These are phyloP conservation scores for Brienomyrus brachyistius DNA, from an alignment of 2,113 vertebrate species.

Conservation along the genomic window DNA sequence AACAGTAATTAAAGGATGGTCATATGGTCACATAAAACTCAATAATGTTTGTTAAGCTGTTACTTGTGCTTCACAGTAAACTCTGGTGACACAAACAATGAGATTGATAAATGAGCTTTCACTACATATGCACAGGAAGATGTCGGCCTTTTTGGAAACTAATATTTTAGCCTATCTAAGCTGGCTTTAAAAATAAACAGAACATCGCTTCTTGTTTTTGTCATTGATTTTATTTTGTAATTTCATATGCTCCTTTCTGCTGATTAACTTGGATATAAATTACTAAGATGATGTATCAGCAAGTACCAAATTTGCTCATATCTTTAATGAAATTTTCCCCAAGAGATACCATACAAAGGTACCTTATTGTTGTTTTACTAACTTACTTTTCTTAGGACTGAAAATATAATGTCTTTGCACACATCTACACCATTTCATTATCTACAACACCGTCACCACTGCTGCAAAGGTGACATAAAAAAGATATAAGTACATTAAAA, in stretches of 20 bases:
- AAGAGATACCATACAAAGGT: background rate
- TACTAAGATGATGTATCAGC: background rate
- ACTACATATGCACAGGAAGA: background rate
- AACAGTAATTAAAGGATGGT: background rate
- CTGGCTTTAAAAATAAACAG: background rate
- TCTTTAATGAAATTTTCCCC: background rate
- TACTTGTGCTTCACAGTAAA: background rate
- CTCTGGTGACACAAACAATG: background rate
- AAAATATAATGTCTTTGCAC: background rate
- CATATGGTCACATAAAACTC: background rate
- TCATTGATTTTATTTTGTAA: background rate
- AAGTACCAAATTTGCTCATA: background rate
- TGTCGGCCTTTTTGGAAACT: background rate
- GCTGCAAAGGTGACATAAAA: background rate
- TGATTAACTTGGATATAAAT: background rate
- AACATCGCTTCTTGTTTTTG: background rate
- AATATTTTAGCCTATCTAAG: background rate
- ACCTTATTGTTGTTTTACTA: background rate
- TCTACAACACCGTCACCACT: background rate
- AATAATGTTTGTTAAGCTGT: background rate
- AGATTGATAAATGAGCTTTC: background rate
- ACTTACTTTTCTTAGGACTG: background rate
- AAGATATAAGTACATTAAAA: background rate
- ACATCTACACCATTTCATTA: background rate
- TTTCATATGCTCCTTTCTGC: background rate